phyloP scores from a whole-genome alignment of 2,888 invertebrate species.

The Sylvicola cinctus region DNA sequence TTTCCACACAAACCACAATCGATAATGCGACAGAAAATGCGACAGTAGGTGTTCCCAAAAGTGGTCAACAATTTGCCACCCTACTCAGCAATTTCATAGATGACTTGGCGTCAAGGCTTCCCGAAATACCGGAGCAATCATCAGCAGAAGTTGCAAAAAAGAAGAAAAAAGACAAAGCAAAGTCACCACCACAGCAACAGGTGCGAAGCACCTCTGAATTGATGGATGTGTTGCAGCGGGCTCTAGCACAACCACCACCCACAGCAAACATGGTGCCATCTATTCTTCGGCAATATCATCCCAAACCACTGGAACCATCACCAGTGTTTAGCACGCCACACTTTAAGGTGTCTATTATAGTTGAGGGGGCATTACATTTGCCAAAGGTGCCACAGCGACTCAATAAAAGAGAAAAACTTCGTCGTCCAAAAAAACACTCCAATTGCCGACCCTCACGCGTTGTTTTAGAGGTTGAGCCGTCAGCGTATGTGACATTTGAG shows the following conservation, averaged over 20 bases:
- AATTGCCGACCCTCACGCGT: too few species aligned
- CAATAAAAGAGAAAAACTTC: conserved; percentile 14
- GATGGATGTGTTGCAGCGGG: conserved; percentile 20
- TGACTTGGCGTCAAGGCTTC: conserved; percentile 8
- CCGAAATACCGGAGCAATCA: conserved; percentile 1
- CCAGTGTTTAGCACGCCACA: conserved; percentile 3
- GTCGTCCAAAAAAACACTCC: conserved; percentile 13
- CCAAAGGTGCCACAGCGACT: conserved; percentile 21
- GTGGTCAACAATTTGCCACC: conserved; percentile 3
- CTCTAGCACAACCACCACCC: conserved; percentile 11
- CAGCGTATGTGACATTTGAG: conserved; percentile 39
- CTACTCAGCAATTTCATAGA: conserved; percentile 9
- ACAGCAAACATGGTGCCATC: background rate
- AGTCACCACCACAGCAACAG: background rate
- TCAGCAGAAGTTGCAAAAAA: background rate
- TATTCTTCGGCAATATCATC: background rate
- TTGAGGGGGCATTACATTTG: conserved; percentile 34
- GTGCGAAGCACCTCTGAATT: conserved; percentile 18
- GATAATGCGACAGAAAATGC: too few species aligned
- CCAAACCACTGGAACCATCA: background rate
- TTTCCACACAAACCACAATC: too few species aligned
- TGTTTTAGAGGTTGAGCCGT: conserved; percentile 31
- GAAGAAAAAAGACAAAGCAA: background rate
- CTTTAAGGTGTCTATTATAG: conserved; percentile 30
- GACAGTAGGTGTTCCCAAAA: too few species aligned